Conservation (phyloP, 2,888 invertebrate species). For the Alentia gelatinosa region DNA sequence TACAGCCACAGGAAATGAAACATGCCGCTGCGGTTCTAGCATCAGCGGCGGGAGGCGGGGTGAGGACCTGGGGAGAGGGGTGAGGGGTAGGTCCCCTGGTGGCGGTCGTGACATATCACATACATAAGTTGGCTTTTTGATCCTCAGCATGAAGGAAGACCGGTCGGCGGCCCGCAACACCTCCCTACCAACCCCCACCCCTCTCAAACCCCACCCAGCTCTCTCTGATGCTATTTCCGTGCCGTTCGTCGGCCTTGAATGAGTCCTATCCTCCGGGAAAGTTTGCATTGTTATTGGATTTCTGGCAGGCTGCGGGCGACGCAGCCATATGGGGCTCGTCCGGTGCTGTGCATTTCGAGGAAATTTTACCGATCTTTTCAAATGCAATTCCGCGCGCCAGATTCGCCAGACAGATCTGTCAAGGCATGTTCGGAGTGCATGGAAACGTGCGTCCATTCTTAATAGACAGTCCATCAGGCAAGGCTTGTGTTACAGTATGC, state of each 20-base stretch:
- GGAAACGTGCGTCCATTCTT: too few species aligned
- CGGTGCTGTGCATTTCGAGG: neutral
- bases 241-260: constrained; percentile 25
- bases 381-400: neutral
- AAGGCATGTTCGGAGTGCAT: too few species aligned
- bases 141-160: neutral
- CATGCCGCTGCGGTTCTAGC: neutral
- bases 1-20: too few species aligned
- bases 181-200: neutral
- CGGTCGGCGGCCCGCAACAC: neutral
- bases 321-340: neutral
- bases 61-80: neutral
- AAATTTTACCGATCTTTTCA: neutral
- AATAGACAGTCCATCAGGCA: too few species aligned
- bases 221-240: constrained; percentile 39
- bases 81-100: neutral
- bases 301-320: neutral
- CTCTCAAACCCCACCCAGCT: neutral
- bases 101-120: constrained; percentile 8
- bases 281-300: constrained; percentile 25
- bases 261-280: neutral
- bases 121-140: constrained; percentile 9
- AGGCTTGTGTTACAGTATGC: too few species aligned
- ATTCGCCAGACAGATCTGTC: neutral
- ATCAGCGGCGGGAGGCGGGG: neutral